Base-by-base conservation (phyloP, 2,113 vertebrate species). In the Pterocles gutturalis region DNA sequence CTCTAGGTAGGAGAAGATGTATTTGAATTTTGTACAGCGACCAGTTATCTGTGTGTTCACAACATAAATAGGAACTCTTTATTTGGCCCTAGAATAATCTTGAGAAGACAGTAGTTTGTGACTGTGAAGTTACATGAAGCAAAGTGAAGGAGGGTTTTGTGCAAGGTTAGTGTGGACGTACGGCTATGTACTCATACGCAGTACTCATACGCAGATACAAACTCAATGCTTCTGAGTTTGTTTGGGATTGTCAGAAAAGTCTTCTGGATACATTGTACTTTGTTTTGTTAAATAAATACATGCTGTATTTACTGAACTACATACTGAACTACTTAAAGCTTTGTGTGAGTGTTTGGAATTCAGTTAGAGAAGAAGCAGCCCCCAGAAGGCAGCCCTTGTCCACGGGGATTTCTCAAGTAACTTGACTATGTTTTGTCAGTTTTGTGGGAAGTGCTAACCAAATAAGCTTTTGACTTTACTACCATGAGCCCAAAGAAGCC, bases 121-220 rank as follows among this genome's bases (percentile, higher is more conserved):
- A 14, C 22, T 24, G 11, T 43, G 26, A 28, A 72, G 19, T 71
- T 53, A 6, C 0, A 29, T 20, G 82, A 49, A 90, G 41, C 16
- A 18, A 66, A 45, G 9, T 21, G 13, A 72, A 61, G 12, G 16
- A 34, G 17, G 11, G 20, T 4, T 41, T 82, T 54, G 16, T 53
- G 24, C 33, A 11, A 2, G 12, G 12, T 51, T 51, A 18, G 24
- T 33, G 22, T 33, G 38, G 15, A 7, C 4, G 1, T 41, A 22
- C 8, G 36, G 25, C 53, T 67, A 11, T 62, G 43, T 49, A 17
- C 17, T 65, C 3, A 0, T 22, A 5, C 0, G 0, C 45, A n/a
- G 25, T 49, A 17, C 17, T 65, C 3, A 0, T 22, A 5, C 0
- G 0, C 45, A n/a, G 25, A 9, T 20, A 34, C 20, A 45, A 45